A percentile compares a stretch with the other conserved stretches of the same genome.
These are phyloP conservation scores for Podarcis muralis DNA, from an alignment of 2,113 vertebrate species.

Conservation along the genomic window DNA sequence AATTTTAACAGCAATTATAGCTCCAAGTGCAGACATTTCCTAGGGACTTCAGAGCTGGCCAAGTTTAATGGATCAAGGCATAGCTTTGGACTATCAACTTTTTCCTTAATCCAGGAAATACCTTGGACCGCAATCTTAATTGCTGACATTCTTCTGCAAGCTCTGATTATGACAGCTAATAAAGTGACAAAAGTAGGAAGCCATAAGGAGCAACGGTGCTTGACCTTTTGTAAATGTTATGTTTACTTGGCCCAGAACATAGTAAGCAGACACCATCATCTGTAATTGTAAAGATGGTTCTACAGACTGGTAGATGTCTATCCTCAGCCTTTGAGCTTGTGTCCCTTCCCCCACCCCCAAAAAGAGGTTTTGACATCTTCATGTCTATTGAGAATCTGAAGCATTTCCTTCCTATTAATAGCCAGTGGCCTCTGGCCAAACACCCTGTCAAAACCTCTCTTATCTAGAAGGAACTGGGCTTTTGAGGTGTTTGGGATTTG, in stretches of 20 bases:
- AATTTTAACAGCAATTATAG: constrained; percentile 23
- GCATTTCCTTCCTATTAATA: constrained; percentile 36
- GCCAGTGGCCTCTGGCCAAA: neutral
- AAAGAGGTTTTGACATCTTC: neutral
- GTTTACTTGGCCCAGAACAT: constrained; percentile 32
- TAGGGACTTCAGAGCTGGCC: constrained; percentile 23
- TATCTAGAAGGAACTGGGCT: neutral
- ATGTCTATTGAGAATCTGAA: neutral
- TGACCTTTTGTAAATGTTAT: neutral
- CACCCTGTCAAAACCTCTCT: neutral
- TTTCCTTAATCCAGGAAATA: constrained; percentile 54
- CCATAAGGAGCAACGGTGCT: constrained; percentile 45
- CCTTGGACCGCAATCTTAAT: constrained; percentile 2
- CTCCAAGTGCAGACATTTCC: constrained; percentile 30
- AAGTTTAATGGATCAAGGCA: constrained; percentile 25
- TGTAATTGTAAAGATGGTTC: constrained; percentile 33
- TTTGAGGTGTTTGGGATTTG: neutral
- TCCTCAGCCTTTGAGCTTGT: neutral
- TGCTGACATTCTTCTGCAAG: constrained; percentile 46
- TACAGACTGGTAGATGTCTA: neutral
- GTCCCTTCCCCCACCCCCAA: neutral
- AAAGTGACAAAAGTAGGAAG: constrained; percentile 25
- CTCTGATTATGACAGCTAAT: constrained; percentile 34
- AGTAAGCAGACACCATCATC: constrained; percentile 22
- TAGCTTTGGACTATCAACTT: constrained; percentile 5